phyloP scores from a whole-genome alignment of 2,797 vertebrate genomes.

The Characodon lateralis region DNA sequence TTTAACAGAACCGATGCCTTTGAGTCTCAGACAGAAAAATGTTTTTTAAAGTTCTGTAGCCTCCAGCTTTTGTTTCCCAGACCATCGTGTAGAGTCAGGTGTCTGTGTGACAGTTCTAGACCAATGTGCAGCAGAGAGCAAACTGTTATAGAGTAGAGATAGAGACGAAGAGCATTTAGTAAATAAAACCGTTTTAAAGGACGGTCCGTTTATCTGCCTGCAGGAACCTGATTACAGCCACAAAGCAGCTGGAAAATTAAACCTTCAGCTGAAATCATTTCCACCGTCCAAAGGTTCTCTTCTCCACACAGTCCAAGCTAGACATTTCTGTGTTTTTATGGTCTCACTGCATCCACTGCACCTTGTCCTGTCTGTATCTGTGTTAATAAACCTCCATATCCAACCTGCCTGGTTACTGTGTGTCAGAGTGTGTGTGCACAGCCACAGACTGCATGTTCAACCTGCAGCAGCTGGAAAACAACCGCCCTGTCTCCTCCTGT shows the following conservation, averaged over 20 bases:
- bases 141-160: too few relatives aligned
- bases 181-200: too few relatives aligned
- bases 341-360: conserved; percentile 42
- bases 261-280: background rate
- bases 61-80: conserved; percentile 27
- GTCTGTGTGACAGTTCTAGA: too few relatives aligned
- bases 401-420: conserved; percentile 63
- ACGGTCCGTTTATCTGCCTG: background rate
- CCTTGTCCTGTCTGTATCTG: conserved; percentile 43
- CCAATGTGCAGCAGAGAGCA: too few relatives aligned
- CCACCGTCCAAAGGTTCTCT: background rate
- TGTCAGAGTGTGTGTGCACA: background rate
- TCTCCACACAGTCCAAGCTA: background rate
- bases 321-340: conserved; percentile 15
- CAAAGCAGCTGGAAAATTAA: conserved; percentile 2
- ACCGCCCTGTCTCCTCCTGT: background rate
- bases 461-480: background rate
- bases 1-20: conserved; percentile 78
- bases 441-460: conserved; percentile 11
- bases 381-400: conserved; percentile 79
- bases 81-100: background rate
- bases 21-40: conserved; percentile 43
- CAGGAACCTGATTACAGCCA: conserved; percentile 34
- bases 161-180: conserved; percentile 10
- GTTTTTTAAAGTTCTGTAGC: conserved; percentile 59